Percentiles rank a stretch among this genome's conserved stretches.
phyloP scores from a whole-genome alignment of 2,888 invertebrate genomes.

The Tigriopus californicus region DNA sequence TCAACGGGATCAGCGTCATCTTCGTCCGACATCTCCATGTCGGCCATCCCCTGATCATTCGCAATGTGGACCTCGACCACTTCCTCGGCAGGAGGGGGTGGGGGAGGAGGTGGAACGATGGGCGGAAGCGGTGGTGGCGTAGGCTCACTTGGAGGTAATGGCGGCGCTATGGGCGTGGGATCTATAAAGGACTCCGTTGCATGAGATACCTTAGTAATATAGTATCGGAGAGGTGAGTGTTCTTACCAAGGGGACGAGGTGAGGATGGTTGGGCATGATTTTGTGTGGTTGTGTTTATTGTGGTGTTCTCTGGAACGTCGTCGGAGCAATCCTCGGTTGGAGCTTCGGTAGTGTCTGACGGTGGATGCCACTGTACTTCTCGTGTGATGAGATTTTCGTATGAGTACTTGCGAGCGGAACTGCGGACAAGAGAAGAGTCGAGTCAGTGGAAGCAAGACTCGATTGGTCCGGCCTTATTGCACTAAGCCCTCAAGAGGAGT shows the following conservation, averaged over 20 bases:
- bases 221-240: too few relatives aligned
- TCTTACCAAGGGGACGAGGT: too few relatives aligned
- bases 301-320: too few relatives aligned
- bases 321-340: neutral
- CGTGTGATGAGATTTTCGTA: slow-evolving; percentile 11
- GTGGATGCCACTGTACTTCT: neutral
- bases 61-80: neutral
- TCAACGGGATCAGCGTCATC: neutral
- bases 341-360: neutral
- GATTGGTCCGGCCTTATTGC: too few relatives aligned
- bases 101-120: neutral
- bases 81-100: neutral
- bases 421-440: neutral
- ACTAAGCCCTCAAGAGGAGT: too few relatives aligned
- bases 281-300: too few relatives aligned
- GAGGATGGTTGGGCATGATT: too few relatives aligned
- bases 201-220: too few relatives aligned
- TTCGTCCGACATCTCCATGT: slow-evolving; percentile 11
- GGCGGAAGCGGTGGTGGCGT: slow-evolving; percentile 5
- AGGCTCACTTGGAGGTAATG: neutral
- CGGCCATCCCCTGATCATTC: neutral
- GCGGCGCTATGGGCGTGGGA: too few relatives aligned
- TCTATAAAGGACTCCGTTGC: too few relatives aligned
- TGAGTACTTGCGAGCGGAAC: neutral
- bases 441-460: too few relatives aligned